Conservation (phyloP, 2,888 invertebrate species). For the Harpalus rubripes region DNA sequence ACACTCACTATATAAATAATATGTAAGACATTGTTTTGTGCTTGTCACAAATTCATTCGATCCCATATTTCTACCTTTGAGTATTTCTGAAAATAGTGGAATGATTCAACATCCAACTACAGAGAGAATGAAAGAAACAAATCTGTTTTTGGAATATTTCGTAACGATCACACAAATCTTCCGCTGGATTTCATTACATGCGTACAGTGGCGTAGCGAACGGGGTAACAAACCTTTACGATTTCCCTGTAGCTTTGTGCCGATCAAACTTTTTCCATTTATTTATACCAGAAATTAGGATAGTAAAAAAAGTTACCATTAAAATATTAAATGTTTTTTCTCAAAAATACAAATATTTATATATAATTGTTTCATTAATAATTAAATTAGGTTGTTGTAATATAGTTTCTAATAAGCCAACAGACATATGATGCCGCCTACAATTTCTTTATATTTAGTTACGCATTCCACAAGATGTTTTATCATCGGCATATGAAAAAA, state of each 20-base stretch:
- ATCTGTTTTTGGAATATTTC: conserved; percentile 62
- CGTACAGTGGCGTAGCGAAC: conserved; percentile 3
- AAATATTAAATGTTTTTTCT: neutral
- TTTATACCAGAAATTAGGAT: neutral
- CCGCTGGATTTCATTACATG: conserved; percentile 56
- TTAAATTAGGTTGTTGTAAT: no score
- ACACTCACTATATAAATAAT: neutral
- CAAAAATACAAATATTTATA: neutral
- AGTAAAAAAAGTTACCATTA: no score
- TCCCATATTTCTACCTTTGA: conserved; percentile 18
- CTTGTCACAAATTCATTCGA: neutral
- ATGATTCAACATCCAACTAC: conserved; percentile 11
- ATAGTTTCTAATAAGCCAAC: no score
- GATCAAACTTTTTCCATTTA: neutral
- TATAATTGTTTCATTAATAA: no score
- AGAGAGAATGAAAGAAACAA: conserved; percentile 34
- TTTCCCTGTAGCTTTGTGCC: neutral
- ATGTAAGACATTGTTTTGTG: neutral
- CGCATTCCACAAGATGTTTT: no score
- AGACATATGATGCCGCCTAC: no score
- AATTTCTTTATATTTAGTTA: no score
- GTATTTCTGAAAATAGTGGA: neutral
- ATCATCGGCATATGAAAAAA: no score
- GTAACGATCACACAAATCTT: conserved; percentile 64
- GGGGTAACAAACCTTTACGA: neutral